Base-by-base conservation (phyloP, 2,888 invertebrate species). In the Fragum sueziense region DNA sequence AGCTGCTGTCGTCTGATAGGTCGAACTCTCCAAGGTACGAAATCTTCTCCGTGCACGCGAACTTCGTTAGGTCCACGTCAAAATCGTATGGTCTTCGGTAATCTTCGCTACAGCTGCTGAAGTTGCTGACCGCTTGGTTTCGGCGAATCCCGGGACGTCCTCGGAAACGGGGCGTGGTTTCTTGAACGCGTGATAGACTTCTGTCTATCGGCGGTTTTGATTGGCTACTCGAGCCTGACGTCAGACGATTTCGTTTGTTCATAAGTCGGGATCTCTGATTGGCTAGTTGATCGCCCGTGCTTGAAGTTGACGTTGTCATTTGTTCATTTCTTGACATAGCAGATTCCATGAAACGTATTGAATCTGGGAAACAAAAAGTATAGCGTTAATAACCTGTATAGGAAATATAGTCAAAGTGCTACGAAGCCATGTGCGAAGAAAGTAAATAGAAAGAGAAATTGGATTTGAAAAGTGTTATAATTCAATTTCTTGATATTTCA, bases 1-100 rank as follows among this genome's bases (percentile, higher is more conserved):
- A 69, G 37, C 71, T 72, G 67, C 70, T 78, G 47, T 76, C 80
- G 27, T 76, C 78, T n/a, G 70, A 70, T 20, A 84, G 52, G 31
- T 80, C 70, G 34, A 79, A 84, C 61, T 76, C 79, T 25, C 84
- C 84, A 20, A 84, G 69, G 51, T 83, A 85, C 0, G 61, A 61
- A 14, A 80, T 68, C 37, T 76, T 80, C 54, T 87, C 87, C 9
- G 87, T 85, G 41, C 87, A 84, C 14, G 52, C 37, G 62, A 87
- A 86, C 31, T 79, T 75, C 11, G 70, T 72, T 4, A 86, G 54
- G 57, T 85, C 80, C 1, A 75, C 33, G 2, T 72, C 68, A 6
- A 73, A 73, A 14, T 34, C 25, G 27, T 33, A 29, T 2, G 41
- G 37, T 7, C 11, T 41, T 20, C 65, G 41, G 52, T 76, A 79